Percentiles rank a stretch among this genome's conserved stretches.
Conservation (phyloP, 2,888 invertebrate species). For the Stratiomys singularior region DNA sequence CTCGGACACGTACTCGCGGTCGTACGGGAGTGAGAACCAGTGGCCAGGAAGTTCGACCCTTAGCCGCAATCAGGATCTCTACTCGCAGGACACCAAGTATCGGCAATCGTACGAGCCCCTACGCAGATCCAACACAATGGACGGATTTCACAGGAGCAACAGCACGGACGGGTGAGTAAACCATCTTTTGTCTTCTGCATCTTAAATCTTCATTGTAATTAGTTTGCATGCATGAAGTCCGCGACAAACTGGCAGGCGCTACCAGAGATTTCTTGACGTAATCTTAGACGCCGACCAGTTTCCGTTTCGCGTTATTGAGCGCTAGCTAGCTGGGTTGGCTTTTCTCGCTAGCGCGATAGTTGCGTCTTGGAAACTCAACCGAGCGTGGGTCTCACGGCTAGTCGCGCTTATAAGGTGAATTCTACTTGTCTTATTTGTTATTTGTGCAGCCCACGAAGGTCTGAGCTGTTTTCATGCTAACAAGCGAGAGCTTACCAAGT, state of each 20-base stretch:
- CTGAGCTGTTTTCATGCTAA: neutral
- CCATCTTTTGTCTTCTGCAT: neutral
- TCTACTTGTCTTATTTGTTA: slow-evolving; percentile 15
- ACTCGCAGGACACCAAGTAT: slow-evolving; percentile 52
- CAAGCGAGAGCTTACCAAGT: slow-evolving; percentile 8
- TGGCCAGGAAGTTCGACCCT: slow-evolving; percentile 36
- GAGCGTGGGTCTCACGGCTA: slow-evolving; percentile 24
- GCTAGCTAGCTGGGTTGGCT: neutral
- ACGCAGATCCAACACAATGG: slow-evolving; percentile 57
- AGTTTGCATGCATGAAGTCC: neutral
- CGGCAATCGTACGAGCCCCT: slow-evolving; percentile 56
- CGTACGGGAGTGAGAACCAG: slow-evolving; percentile 42
- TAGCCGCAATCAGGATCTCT: neutral
- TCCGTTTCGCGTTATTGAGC: slow-evolving; percentile 19
- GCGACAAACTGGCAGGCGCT: neutral
- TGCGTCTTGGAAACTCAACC: too few relatives aligned
- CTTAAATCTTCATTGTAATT: neutral
- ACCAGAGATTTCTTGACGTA: slow-evolving; percentile 29
- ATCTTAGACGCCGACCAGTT: slow-evolving; percentile 36
- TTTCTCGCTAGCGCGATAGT: too few relatives aligned
- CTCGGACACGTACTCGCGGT: slow-evolving; percentile 43
- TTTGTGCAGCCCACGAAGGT: slow-evolving; percentile 22
- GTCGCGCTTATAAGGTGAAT: slow-evolving; percentile 18
- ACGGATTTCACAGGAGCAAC: slow-evolving; percentile 56
- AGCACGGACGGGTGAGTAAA: slow-evolving; percentile 56